Base-by-base conservation (phyloP, 2,113 vertebrate genomes). In the Orthochromis indermauri region DNA sequence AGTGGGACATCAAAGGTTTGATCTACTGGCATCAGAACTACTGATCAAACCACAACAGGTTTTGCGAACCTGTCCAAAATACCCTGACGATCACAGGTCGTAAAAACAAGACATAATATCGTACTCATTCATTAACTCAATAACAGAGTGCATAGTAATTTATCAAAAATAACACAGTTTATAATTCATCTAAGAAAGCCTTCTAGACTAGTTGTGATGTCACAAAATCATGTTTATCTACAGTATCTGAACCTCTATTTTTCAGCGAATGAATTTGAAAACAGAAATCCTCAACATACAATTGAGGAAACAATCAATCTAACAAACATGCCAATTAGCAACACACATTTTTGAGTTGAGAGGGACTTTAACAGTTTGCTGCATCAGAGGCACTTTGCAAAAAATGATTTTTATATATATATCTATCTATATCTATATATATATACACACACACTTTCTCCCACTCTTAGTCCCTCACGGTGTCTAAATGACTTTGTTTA, bases 401-500 rank as follows among this genome's bases (percentile, higher is more conserved):
- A 59, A 59, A 5, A 16, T 1, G 1, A 35, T 33, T 33, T 33
- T 0, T 53, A 2, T 54, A n/a, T 10, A n/a, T 10, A 1, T 5
- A 19, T 16, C 2, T 19, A 5, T 17, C 3, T 9, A 16, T 16
- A 16, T 7, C 7, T 47, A 8, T 17, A 4, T 2, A 5, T 0
- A 3, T 0, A 51, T 1, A 28, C 4, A 40, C 66, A 47, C 5
- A 76, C 16, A 9, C 40, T 26, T 57, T 45, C 24, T 13, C 10
- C 8, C 33, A 28, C 85, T 54, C 35, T 10, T 47, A 45, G n/a
- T 28, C 53, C 31, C 51, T 37, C 66, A 37, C 3, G 14, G 10
- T 51, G 35, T 76, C 26, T 51, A 63, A 73, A 55, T 68, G 14
- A 85, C 21, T 31, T 61, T 81, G n/a, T 84, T 81, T 61, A 66